Evolutionary conservation across 2,113 vertebrate genomes (phyloP).

Genomic region (Boulengeromyrus knoepffleri): DNA sequence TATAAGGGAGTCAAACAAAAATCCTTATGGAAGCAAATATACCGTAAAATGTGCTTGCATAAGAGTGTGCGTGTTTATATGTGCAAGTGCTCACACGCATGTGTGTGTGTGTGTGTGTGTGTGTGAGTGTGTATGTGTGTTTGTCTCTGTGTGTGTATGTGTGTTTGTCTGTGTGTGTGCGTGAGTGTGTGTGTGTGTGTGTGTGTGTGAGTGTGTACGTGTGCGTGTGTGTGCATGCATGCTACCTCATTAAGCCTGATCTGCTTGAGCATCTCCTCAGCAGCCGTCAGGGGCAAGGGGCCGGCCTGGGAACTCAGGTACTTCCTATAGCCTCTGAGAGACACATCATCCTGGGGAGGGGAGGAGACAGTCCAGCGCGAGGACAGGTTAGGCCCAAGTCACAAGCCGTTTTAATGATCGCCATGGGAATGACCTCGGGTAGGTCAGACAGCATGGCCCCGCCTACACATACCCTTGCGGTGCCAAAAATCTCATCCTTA

Average conservation of each 20-base stretch:
- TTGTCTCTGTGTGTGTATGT: too few relatives aligned
- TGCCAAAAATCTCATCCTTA: constrained; percentile 85
- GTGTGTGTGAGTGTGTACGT: not conserved
- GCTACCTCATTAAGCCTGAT: constrained; percentile 80
- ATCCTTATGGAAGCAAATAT: not conserved
- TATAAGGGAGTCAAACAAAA: not conserved
- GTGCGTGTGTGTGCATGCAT: not conserved
- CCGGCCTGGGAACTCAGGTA: constrained; percentile 68
- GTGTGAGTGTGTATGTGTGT: too few relatives aligned
- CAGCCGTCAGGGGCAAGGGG: constrained; percentile 74
- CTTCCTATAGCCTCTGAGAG: constrained; percentile 74
- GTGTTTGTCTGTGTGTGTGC: not conserved
- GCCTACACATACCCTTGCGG: constrained; percentile 59
- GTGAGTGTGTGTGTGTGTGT: too few relatives aligned
- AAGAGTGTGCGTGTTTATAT: not conserved
- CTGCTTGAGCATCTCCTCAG: constrained; percentile 79
- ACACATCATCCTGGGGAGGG: constrained; percentile 73
- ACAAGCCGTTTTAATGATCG: not conserved
- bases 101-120: not conserved
- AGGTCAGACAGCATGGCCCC: not conserved
- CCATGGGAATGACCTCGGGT: not conserved
- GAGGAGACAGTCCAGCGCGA: not conserved
- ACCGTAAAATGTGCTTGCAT: not conserved
- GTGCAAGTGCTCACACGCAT: too few relatives aligned
- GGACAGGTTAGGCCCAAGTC: not conserved